Evolutionary conservation across 2,888 invertebrate genomes (phyloP).

Genomic region (Catocala sponsa): DNA sequence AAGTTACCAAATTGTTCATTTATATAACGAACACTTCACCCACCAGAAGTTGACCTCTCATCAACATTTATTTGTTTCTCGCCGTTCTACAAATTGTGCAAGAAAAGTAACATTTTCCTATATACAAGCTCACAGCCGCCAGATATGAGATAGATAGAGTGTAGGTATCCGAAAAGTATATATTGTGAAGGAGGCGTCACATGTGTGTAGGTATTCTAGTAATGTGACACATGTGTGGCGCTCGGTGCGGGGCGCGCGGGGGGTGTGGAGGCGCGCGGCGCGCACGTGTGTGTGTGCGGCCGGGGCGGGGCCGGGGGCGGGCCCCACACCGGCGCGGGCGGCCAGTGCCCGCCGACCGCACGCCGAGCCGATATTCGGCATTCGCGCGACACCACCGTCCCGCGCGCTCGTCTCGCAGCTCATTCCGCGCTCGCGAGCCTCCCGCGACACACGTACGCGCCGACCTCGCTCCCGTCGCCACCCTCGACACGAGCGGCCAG

Average conservation of each 20-base stretch:
- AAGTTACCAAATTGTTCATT: slow-evolving; percentile 44
- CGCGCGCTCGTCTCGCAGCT: slow-evolving; percentile 67
- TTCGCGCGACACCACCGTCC: slow-evolving; percentile 76
- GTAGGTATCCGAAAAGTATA: slow-evolving; percentile 80
- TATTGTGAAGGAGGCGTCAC: slow-evolving; percentile 83
- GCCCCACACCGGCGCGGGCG: slow-evolving; percentile 69
- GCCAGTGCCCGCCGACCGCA: slow-evolving; percentile 70
- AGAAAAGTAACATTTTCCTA: slow-evolving; percentile 26
- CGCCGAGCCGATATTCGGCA: slow-evolving; percentile 69
- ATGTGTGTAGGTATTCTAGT: slow-evolving; percentile 78
- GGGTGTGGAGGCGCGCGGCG: slow-evolving; percentile 55
- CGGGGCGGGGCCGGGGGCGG: slow-evolving; percentile 77
- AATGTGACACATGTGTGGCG: slow-evolving; percentile 77
- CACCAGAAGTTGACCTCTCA: slow-evolving; percentile 18
- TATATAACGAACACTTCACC: slow-evolving; percentile 32
- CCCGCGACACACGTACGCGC: slow-evolving; percentile 74
- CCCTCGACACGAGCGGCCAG: slow-evolving; percentile 56
- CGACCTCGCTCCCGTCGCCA: slow-evolving; percentile 58
- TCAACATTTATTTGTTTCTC: slow-evolving; percentile 20
- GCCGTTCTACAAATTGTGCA: slow-evolving; percentile 25
- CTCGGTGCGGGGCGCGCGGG: slow-evolving; percentile 59
- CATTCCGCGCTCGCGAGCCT: slow-evolving; percentile 74
- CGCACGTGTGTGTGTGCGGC: slow-evolving; percentile 56
- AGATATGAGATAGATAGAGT: slow-evolving; percentile 47
- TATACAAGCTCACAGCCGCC: slow-evolving; percentile 27